These are phyloP conservation scores for Collichthys lucidus DNA, from an alignment of 2,113 vertebrate genomes.

Conservation along the genomic window DNA sequence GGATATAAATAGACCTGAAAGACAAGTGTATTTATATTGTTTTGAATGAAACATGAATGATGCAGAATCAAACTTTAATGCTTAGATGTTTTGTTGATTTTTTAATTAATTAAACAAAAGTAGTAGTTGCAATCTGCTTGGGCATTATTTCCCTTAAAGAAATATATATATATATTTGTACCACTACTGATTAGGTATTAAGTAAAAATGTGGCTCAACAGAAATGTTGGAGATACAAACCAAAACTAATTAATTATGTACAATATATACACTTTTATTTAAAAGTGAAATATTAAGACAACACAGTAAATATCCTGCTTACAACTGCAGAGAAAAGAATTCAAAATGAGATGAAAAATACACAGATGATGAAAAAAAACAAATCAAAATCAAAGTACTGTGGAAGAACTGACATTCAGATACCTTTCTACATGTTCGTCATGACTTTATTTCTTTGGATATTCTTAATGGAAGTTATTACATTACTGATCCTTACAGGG, in stretches of 20 bases:
- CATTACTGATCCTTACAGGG: not conserved
- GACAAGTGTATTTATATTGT: no score
- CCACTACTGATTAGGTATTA: not conserved
- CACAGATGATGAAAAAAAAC: not conserved
- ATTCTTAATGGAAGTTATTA: not conserved
- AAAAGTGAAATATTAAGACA: conserved; percentile 33
- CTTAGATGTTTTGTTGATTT: not conserved
- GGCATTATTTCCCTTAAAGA: not conserved
- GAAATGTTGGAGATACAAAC: not conserved
- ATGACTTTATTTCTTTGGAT: not conserved
- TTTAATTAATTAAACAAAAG: not conserved
- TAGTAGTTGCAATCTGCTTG: not conserved
- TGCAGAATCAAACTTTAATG: not conserved
- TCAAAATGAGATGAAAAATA: conserved; percentile 19
- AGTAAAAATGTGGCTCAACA: not conserved
- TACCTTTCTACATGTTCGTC: not conserved
- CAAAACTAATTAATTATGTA: not conserved
- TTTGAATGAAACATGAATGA: not conserved
- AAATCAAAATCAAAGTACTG: not conserved
- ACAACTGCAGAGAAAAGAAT: not conserved
- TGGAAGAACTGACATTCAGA: not conserved
- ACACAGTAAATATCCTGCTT: not conserved
- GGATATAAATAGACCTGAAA: not conserved
- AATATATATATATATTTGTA: not conserved
- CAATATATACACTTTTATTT: conserved; percentile 52